Conservation (phyloP, 2,888 invertebrate species). For the Dryocosmus kuriphilus region DNA sequence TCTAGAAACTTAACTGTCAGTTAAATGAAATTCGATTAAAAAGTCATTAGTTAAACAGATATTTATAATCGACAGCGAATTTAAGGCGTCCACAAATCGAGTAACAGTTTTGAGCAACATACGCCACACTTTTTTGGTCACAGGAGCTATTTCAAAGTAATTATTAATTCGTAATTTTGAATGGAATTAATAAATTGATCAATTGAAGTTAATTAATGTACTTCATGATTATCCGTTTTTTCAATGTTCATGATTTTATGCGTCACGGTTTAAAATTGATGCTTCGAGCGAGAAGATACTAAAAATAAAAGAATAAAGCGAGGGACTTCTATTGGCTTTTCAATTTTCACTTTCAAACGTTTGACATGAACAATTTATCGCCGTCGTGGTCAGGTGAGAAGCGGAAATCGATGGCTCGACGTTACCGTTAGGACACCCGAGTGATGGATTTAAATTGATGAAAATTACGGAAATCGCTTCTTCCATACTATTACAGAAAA, state of each 20-base stretch:
- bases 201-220: neutral
- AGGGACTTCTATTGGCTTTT: slow-evolving; percentile 38
- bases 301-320: slow-evolving; percentile 21
- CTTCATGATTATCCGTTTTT: neutral
- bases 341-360: slow-evolving; percentile 39
- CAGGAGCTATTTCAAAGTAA: neutral
- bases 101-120: no score
- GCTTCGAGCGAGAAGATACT: neutral
- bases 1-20: neutral
- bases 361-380: slow-evolving; percentile 39
- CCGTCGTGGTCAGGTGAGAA: slow-evolving; percentile 39
- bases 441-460: slow-evolving; percentile 29
- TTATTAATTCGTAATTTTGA: neutral
- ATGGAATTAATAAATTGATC: neutral
- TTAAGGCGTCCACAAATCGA: no score
- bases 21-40: slow-evolving; percentile 12
- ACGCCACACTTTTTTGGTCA: neutral
- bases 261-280: slow-evolving; percentile 5
- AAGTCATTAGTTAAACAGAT: neutral
- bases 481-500: neutral
- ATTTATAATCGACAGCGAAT: no score
- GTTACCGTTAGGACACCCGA: slow-evolving; percentile 31
- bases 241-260: neutral
- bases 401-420: slow-evolving; percentile 31
- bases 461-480: neutral